phyloP scores from a whole-genome alignment of 2,888 invertebrate genomes.

The Agonopterix arenella region DNA sequence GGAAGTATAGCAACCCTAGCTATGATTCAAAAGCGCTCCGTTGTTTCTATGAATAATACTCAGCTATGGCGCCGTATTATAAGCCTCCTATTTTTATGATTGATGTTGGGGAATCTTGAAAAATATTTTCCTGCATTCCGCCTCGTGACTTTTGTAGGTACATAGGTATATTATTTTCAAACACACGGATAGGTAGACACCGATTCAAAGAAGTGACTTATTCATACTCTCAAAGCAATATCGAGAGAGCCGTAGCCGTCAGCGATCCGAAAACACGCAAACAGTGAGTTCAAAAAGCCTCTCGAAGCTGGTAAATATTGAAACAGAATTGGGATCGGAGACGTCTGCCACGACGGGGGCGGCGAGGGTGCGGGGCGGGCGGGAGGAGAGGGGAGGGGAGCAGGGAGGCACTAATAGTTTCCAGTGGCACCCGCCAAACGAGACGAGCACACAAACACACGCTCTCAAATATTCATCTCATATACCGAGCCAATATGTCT shows the following conservation, averaged over 20 bases:
- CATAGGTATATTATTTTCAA: constrained; percentile 53
- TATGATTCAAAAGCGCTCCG: constrained; percentile 15
- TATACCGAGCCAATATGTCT: constrained; percentile 43
- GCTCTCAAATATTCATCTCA: constrained; percentile 63
- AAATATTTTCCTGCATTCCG: constrained; percentile 36
- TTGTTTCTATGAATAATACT: constrained; percentile 42
- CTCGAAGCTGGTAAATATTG: constrained; percentile 75
- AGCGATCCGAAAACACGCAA: constrained; percentile 75
- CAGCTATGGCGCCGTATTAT: constrained; percentile 26
- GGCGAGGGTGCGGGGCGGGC: constrained; percentile 19
- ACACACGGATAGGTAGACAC: constrained; percentile 44
- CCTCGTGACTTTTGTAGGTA: constrained; percentile 38
- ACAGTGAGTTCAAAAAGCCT: constrained; percentile 75
- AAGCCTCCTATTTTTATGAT: constrained; percentile 23
- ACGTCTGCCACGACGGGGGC: constrained; percentile 48
- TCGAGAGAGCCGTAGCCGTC: constrained; percentile 62
- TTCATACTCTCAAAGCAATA: constrained; percentile 71
- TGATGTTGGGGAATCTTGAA: constrained; percentile 19
- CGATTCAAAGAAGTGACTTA: constrained; percentile 64
- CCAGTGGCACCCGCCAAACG: constrained; percentile 74
- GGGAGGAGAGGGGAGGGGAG: constrained; percentile 14
- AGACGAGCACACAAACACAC: constrained; percentile 58
- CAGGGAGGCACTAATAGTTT: constrained; percentile 64
- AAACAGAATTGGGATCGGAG: constrained; percentile 74
- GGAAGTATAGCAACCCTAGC: too few relatives aligned